A percentile compares a stretch with the other conserved stretches of the same genome.
phyloP scores from a whole-genome alignment of 2,113 vertebrate species.

The Mus musculus region GRCm39 chr7:74070001-74070500 shows the following conservation, averaged over 20 bases:
- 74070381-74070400: background rate
- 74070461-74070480: background rate
- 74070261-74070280: background rate
- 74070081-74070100: background rate
- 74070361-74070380: background rate
- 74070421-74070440: background rate
- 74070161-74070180: background rate
- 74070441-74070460: background rate
- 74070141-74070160: background rate
- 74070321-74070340: accelerated
- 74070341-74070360: background rate
- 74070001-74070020: background rate
- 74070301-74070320: background rate
- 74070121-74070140: background rate
- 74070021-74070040: background rate
- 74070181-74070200: background rate
- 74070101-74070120: background rate
- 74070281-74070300: background rate
- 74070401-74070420: background rate
- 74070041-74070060: slow-evolving; percentile 33
- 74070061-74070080: background rate
- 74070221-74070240: background rate
- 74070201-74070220: background rate
- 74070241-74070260: background rate
- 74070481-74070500: background rate